Evolutionary conservation across 2,797 vertebrate species (phyloP).

Genomic region (Lithobates sylvaticus): DNA sequence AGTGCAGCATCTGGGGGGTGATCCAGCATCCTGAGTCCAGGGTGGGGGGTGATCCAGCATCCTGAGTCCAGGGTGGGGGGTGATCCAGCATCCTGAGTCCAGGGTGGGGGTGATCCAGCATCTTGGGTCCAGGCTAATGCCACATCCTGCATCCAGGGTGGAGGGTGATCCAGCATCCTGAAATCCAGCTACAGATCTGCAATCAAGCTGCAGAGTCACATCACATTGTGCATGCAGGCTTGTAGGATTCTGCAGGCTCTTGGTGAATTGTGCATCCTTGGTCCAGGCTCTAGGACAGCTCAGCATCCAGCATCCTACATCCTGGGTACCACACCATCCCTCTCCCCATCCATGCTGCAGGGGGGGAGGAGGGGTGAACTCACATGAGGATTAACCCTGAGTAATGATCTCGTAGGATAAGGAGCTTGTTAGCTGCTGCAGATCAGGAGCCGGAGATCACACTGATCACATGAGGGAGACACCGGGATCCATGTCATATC

Average conservation of each 20-base stretch:
- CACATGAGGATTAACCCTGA: slow-evolving; percentile 28
- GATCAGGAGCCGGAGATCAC: slow-evolving; percentile 15
- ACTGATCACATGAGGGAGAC: slow-evolving; percentile 21
- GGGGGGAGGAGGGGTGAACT: neutral
- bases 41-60: no score
- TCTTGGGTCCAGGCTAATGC: neutral
- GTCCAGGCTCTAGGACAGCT: slow-evolving; percentile 2
- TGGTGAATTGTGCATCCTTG: neutral
- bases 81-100: no score
- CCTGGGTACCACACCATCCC: slow-evolving; percentile 33
- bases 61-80: neutral
- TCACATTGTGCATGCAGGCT: neutral
- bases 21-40: neutral
- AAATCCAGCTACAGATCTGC: neutral
- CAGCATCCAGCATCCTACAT: slow-evolving; percentile 24
- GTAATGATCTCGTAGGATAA: slow-evolving; percentile 33
- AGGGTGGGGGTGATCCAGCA: neutral
- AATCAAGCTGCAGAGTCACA: neutral
- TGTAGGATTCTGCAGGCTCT: neutral
- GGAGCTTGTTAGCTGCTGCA: slow-evolving; percentile 12
- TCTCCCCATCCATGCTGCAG: neutral
- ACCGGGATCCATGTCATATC: slow-evolving; percentile 20
- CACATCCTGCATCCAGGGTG: neutral
- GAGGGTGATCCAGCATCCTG: neutral
- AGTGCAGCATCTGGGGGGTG: neutral